A percentile compares a stretch with the other conserved stretches of the same genome.
Conservation (phyloP, 2,797 vertebrate genomes). For the Peromyscus nudipes region DNA sequence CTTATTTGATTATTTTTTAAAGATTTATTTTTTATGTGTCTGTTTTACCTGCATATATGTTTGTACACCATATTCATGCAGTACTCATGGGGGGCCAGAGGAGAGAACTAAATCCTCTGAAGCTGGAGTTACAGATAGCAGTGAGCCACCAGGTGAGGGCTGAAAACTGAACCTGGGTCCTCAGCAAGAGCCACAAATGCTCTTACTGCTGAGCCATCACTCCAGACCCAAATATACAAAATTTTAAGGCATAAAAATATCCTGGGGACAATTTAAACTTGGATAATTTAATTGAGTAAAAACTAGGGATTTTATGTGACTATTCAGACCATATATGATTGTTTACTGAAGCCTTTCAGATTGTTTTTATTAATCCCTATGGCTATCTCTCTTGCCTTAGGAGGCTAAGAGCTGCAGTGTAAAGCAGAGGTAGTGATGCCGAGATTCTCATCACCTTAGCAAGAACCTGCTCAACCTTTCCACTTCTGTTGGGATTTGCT, state of each 20-base stretch:
- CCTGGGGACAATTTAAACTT: background rate
- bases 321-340: background rate
- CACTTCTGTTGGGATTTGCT: background rate
- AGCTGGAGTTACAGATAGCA: background rate
- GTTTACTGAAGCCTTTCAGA: background rate
- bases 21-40: background rate
- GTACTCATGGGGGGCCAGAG: background rate
- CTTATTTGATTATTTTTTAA: background rate
- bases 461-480: background rate
- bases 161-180: too few species aligned
- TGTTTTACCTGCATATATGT: background rate
- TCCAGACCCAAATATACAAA: background rate
- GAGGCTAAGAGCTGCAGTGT: background rate
- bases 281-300: conserved; percentile 11
- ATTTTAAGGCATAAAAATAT: background rate
- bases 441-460: background rate
- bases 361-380: background rate
- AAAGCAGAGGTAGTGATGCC: background rate
- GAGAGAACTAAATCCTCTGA: too few species aligned
- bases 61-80: background rate
- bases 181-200: background rate
- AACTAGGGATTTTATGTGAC: background rate
- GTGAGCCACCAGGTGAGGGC: background rate
- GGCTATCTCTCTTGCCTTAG: background rate
- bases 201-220: background rate